Base-by-base conservation (phyloP, 37 sponge, comb jelly and placozoan species). In the Aplysina aerophoba region DNA sequence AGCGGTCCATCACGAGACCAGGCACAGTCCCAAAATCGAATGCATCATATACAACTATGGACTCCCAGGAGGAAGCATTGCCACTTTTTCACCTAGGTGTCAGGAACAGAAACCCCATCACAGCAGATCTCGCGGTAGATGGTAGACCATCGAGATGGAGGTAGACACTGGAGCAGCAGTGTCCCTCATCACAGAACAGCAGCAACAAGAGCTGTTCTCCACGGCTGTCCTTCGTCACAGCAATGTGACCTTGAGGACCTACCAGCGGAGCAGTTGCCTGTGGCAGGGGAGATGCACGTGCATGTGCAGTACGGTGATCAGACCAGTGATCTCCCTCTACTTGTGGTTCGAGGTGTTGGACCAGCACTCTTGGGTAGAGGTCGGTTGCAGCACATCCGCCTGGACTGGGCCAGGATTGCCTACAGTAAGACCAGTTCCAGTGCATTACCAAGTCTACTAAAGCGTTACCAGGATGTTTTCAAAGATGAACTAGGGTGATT, bases 391-490 rank as follows among this genome's bases (percentile, higher is more conserved):
- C 69, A 24, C 69, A 14, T 67, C 13, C 28, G 69, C 19, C 28
- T 67, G 27, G 27, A 67, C 27, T 67, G 69, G 69, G 27, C 15
- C 13, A 16, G 28, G 13, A 15, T 67, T 67, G 69, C 28, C 19
- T 14, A 14, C 13, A 67, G 19, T 16, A 22, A 22, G 27, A 27
- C 14, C 13, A 14, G 27, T 67, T 24, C 19, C n/a, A 27, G 27
- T 24, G 13, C 15, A 67, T 22, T 67, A 13, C 69, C 19, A 22
- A 22, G 13, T 36, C 41, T 87, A 6, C 20, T 69, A 28, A 21
- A 80, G 30, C 41, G 68, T 35, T 68, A 87, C 60, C 55, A 82
- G 87, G 4, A 33, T 86, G 30, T 22, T 86, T 17, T 66, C 78
- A 55, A 79, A 61, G 60, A 62, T 87, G 16, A 35, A 30, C 22